These are phyloP conservation scores for Triplophysa yarkandensis DNA, from an alignment of 2,797 vertebrate genomes.

Conservation along the genomic window DNA sequence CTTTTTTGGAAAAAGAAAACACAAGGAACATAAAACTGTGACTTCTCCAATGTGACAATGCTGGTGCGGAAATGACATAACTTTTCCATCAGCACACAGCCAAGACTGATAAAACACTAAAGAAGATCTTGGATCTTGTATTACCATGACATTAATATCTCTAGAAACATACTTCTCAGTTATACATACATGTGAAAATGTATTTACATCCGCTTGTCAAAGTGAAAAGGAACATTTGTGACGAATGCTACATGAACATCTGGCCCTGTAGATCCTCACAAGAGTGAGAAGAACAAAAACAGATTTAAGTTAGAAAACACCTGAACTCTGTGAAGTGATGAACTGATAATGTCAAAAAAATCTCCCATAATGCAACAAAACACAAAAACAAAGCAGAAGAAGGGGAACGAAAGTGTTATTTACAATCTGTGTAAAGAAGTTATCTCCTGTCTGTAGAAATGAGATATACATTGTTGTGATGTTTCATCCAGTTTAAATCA, in stretches of 20 bases:
- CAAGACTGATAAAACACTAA: conserved; percentile 45
- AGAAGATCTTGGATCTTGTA: not conserved
- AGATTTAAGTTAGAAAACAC: not conserved
- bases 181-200: conserved; percentile 38
- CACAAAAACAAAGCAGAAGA: conserved; percentile 36
- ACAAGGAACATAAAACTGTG: not conserved
- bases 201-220: conserved; percentile 43
- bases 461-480: conserved; percentile 46
- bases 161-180: conserved; percentile 39
- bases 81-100: conserved; percentile 62
- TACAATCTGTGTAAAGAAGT: conserved; percentile 60
- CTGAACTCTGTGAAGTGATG: not conserved
- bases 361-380: conserved; percentile 51
- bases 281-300: conserved; percentile 5
- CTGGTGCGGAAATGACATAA: conserved; percentile 65
- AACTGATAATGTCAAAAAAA: not conserved
- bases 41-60: conserved; percentile 59
- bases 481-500: conserved; percentile 64
- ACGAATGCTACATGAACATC: conserved; percentile 40
- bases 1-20: conserved; percentile 20
- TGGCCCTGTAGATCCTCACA: not conserved
- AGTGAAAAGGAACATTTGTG: conserved; percentile 25
- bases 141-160: conserved; percentile 41
- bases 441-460: conserved; percentile 61
- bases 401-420: conserved; percentile 55